Percentiles rank a stretch among this genome's conserved stretches.
phyloP scores from a whole-genome alignment of 1,140 invertebrate genomes.

The Anagrus nilaparvatae region DNA sequence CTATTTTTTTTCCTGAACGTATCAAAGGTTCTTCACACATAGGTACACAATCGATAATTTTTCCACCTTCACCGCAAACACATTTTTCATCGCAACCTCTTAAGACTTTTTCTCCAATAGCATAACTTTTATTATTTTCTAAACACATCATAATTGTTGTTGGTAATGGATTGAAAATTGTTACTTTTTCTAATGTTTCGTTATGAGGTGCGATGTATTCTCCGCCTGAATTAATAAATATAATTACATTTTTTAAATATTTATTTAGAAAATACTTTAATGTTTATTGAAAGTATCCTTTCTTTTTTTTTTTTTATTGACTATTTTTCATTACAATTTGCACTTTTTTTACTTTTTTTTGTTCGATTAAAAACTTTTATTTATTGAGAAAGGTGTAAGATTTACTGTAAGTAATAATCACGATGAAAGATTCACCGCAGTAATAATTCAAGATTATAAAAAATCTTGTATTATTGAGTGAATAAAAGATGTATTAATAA shows the following conservation, averaged over 20 bases:
- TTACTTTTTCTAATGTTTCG: slow-evolving; percentile 12
- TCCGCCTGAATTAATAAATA: slow-evolving; percentile 21
- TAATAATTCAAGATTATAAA: no score
- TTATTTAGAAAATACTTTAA: no score
- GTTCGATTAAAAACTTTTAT: no score
- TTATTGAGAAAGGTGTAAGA: no score
- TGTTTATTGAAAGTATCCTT: no score
- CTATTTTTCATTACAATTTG: no score
- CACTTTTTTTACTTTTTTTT: no score
- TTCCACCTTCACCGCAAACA: slow-evolving; percentile 50
- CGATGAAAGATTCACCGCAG: no score
- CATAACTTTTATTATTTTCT: slow-evolving; percentile 62
- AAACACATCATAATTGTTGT: slow-evolving; percentile 44
- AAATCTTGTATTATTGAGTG: no score
- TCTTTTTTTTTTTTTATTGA: no score
- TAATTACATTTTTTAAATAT: background rate
- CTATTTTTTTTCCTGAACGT: slow-evolving; percentile 47
- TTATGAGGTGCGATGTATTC: slow-evolving; percentile 31
- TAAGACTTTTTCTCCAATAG: slow-evolving; percentile 53
- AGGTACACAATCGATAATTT: slow-evolving; percentile 52
- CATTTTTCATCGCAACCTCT: slow-evolving; percentile 62
- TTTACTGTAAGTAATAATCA: no score
- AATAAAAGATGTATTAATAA: no score
- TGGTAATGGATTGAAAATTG: slow-evolving; percentile 19
- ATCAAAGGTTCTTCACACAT: slow-evolving; percentile 53